Percentiles rank a stretch among this genome's conserved stretches.
Conservation (phyloP, 2,888 invertebrate species). For the Rhabditophanes sp. region DNA sequence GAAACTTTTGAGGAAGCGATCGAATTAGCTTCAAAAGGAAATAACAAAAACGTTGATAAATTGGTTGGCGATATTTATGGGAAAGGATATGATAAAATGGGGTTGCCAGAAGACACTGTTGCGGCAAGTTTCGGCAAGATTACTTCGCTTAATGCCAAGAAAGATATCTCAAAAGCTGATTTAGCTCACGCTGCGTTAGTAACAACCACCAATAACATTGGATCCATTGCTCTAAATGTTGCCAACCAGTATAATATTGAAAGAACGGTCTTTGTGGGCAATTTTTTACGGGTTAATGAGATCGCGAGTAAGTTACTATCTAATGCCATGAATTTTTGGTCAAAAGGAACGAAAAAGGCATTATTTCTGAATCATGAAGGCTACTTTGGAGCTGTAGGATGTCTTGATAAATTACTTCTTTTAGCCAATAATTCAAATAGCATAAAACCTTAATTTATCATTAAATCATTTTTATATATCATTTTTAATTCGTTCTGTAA, state of each 20-base stretch:
- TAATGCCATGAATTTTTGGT: conserved; percentile 97
- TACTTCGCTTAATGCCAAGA: conserved; percentile 69
- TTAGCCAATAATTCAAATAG: no score
- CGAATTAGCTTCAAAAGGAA: conserved; percentile 73
- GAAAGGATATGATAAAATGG: conserved; percentile 79
- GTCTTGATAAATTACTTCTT: conserved; percentile 52
- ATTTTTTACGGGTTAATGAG: conserved; percentile 84
- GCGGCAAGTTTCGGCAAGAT: conserved; percentile 90
- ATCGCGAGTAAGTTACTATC: conserved; percentile 86
- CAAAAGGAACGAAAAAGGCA: conserved; percentile 76
- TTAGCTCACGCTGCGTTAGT: conserved; percentile 82
- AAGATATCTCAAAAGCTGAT: conserved; percentile 65
- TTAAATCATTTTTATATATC: no score
- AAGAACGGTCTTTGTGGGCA: conserved; percentile 45
- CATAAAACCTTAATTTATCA: no score
- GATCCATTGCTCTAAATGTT: conserved; percentile 84
- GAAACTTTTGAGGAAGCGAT: conserved; percentile 90
- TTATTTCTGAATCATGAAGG: conserved; percentile 86
- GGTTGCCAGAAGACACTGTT: conserved; percentile 75
- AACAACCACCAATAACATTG: conserved; percentile 94
- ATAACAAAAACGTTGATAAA: conserved; percentile 80
- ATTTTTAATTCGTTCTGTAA: no score
- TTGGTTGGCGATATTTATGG: conserved; percentile 86
- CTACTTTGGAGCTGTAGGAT: conserved; percentile 85
- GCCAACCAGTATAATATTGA: conserved; percentile 60